These are phyloP conservation scores for Phalacrocorax brasilianus DNA, from an alignment of 2,113 vertebrate species.

Conservation along the genomic window DNA sequence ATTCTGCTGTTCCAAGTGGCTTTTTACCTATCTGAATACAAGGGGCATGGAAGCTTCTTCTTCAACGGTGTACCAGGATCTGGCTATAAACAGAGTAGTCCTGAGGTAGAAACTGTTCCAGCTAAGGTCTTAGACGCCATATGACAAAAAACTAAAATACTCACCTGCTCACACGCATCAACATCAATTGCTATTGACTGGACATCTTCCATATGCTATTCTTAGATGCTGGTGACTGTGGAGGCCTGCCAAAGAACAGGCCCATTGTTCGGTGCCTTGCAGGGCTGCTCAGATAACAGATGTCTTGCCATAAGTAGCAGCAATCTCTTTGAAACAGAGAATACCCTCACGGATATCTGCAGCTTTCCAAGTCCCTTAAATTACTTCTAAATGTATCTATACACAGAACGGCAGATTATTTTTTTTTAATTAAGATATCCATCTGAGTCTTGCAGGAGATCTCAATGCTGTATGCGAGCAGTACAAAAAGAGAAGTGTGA, in stretches of 20 bases:
- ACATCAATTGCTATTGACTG: background rate
- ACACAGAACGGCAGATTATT: background rate
- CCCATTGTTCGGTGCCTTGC: slow-evolving; percentile 26
- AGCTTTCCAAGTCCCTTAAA: slow-evolving; percentile 31
- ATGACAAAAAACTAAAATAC: background rate
- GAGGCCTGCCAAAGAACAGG: slow-evolving; percentile 16
- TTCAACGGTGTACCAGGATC: background rate
- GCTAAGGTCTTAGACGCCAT: background rate
- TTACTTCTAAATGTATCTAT: slow-evolving; percentile 1
- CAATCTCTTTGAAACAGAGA: background rate
- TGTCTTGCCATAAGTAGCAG: slow-evolving; percentile 43
- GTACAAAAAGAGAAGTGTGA: background rate
- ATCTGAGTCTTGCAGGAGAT: background rate
- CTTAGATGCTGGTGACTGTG: background rate
- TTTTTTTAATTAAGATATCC: slow-evolving; percentile 5
- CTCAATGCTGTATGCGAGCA: background rate
- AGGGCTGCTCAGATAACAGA: slow-evolving; percentile 7
- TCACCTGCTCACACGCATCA: background rate
- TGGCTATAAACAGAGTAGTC: background rate
- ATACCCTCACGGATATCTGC: background rate
- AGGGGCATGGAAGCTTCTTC: background rate
- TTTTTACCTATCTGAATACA: background rate
- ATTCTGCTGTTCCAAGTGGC: background rate
- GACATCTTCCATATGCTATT: slow-evolving; percentile 25
- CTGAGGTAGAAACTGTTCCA: background rate